phyloP scores from a whole-genome alignment of 1,140 invertebrate genomes.

The Cherax quadricarinatus region DNA sequence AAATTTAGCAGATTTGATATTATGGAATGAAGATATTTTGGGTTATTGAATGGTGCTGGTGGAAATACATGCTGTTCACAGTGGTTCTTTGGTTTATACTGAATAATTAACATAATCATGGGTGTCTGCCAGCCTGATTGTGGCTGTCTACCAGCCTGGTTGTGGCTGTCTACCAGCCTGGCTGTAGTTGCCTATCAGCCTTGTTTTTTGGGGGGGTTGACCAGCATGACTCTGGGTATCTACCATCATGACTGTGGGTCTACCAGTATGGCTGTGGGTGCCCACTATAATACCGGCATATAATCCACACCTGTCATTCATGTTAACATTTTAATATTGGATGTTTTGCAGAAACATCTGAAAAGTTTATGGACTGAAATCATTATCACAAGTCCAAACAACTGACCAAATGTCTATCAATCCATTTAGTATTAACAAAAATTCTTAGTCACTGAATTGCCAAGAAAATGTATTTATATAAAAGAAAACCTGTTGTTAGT shows the following conservation, averaged over 20 bases:
- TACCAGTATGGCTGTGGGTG: too few relatives aligned
- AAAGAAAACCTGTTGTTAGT: too few relatives aligned
- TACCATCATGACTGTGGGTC: too few relatives aligned
- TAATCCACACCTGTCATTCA: constrained; percentile 45
- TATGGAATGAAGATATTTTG: constrained; percentile 21
- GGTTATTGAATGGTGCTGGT: constrained; percentile 45
- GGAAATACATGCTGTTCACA: constrained; percentile 18
- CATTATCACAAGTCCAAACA: constrained; percentile 20
- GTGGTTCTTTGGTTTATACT: constrained; percentile 1
- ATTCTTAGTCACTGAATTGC: constrained; percentile 38
- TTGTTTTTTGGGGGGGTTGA: too few relatives aligned
- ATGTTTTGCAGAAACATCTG: not conserved
- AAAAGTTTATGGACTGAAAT: not conserved
- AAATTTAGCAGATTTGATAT: constrained; percentile 30
- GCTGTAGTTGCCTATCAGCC: too few relatives aligned
- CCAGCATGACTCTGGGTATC: too few relatives aligned
- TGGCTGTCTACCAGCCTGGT: not conserved
- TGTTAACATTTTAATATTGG: not conserved
- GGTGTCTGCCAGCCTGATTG: not conserved
- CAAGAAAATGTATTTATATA: not conserved
- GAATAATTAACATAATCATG: constrained; percentile 16
- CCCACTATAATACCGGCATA: constrained; percentile 13
- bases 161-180: constrained; percentile 8
- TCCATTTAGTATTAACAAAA: constrained; percentile 24
- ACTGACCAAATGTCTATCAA: constrained; percentile 22